These are phyloP conservation scores for Stigmatopora nigra DNA, from an alignment of 2,113 vertebrate species.

Conservation along the genomic window DNA sequence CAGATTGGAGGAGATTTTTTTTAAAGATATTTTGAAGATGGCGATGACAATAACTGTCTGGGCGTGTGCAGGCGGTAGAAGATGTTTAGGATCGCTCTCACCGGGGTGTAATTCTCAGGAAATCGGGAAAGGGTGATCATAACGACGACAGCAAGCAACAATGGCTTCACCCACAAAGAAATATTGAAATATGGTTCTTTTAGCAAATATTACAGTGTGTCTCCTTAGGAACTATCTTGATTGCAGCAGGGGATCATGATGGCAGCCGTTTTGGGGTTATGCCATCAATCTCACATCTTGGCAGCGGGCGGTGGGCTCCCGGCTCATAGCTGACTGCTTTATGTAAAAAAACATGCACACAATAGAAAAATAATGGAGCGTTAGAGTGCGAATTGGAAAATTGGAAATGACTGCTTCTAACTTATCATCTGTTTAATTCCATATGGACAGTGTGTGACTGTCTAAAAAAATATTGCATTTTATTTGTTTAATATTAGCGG, in stretches of 20 bases:
- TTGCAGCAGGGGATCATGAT: slow-evolving; percentile 13
- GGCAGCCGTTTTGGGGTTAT: slow-evolving; percentile 33
- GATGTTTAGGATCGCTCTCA: slow-evolving; percentile 10
- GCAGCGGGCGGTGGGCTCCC: slow-evolving; percentile 28
- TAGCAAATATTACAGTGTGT: neutral
- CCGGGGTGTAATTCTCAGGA: slow-evolving; percentile 7
- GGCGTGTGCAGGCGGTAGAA: slow-evolving; percentile 12
- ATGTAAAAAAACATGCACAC: slow-evolving; percentile 28
- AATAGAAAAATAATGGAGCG: slow-evolving; percentile 14
- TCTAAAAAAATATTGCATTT: neutral
- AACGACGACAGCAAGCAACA: slow-evolving; percentile 1
- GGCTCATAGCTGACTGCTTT: slow-evolving; percentile 33
- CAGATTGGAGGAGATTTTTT: slow-evolving; percentile 19
- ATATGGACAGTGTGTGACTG: neutral
- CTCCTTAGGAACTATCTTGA: slow-evolving; percentile 13
- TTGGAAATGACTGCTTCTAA: neutral
- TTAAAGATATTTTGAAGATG: slow-evolving; percentile 24
- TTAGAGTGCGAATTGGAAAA: slow-evolving; percentile 18
- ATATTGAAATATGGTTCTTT: slow-evolving; percentile 11
- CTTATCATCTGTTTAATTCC: neutral
- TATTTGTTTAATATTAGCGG: neutral
- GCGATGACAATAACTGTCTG: slow-evolving; percentile 8
- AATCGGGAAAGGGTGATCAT: neutral
- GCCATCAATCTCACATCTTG: slow-evolving; percentile 46
- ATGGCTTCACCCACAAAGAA: slow-evolving; percentile 7